A percentile compares a stretch with the other conserved stretches of the same genome.
phyloP scores from a whole-genome alignment of 2,888 invertebrate species.

The Gnatocerus cornutus region DNA sequence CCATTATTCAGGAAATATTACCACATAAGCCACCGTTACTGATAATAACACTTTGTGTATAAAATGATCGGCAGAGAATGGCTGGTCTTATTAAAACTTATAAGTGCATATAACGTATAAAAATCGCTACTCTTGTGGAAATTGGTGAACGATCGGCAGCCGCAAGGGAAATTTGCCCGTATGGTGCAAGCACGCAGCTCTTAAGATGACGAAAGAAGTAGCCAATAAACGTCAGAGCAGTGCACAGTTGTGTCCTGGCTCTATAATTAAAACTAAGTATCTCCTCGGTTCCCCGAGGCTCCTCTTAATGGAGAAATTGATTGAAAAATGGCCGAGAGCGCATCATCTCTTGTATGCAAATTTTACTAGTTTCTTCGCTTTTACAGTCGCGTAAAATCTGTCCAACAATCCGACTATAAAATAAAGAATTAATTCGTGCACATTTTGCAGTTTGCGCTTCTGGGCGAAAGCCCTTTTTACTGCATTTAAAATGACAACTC shows the following conservation, averaged over 20 bases:
- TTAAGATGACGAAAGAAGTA: slow-evolving; percentile 62
- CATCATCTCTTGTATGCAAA: neutral
- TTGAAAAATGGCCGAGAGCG: slow-evolving; percentile 63
- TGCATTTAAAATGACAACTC: slow-evolving; percentile 6
- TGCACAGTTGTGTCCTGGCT: slow-evolving; percentile 64
- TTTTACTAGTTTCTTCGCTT: too few species aligned
- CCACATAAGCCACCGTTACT: slow-evolving; percentile 28
- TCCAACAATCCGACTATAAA: neutral
- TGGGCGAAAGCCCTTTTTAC: slow-evolving; percentile 11
- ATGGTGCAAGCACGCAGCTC: slow-evolving; percentile 58
- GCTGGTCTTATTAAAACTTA: slow-evolving; percentile 36
- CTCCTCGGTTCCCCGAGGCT: slow-evolving; percentile 61
- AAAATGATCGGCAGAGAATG: slow-evolving; percentile 20
- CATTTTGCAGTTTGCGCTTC: slow-evolving; percentile 14
- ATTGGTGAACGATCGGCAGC: slow-evolving; percentile 22
- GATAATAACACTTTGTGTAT: slow-evolving; percentile 41
- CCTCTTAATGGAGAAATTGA: slow-evolving; percentile 63
- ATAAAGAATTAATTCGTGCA: slow-evolving; percentile 13
- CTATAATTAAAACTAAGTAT: slow-evolving; percentile 70
- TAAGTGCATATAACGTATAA: slow-evolving; percentile 29
- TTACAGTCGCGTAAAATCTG: slow-evolving; percentile 4
- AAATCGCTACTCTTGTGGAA: slow-evolving; percentile 8
- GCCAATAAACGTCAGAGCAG: slow-evolving; percentile 67
- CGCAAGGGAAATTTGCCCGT: slow-evolving; percentile 21
- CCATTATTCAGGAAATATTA: slow-evolving; percentile 37